Conservation (phyloP, 2,888 invertebrate species). For the Drosophila melanosoma region DNA sequence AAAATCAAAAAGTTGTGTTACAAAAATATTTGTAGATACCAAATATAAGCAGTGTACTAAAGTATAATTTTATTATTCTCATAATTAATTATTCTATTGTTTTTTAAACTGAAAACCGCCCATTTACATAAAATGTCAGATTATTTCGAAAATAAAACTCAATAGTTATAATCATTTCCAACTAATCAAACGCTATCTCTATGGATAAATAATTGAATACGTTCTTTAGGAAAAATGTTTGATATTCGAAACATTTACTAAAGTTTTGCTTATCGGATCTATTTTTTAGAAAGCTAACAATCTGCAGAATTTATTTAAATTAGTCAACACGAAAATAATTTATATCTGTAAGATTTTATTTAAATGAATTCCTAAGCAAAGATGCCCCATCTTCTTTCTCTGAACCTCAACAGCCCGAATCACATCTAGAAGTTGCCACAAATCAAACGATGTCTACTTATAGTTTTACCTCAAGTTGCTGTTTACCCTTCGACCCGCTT, state of each 20-base stretch:
- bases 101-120: neutral
- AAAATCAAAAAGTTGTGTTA: neutral
- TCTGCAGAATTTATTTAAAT: neutral
- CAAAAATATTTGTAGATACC: neutral
- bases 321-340: neutral
- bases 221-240: neutral
- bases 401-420: neutral
- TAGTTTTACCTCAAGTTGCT: constrained; percentile 10
- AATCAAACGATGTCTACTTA: constrained; percentile 29
- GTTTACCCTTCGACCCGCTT: constrained; percentile 13
- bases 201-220: neutral
- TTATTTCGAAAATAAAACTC: neutral
- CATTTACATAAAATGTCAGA: neutral
- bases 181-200: neutral
- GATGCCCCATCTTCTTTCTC: neutral
- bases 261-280: neutral
- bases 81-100: neutral
- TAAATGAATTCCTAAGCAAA: neutral
- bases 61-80: neutral
- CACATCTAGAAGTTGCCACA: constrained; percentile 10
- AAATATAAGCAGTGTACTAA: neutral
- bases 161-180: neutral
- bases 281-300: neutral
- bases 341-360: neutral
- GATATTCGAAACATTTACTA: neutral